These are phyloP conservation scores for Laticauda colubrina DNA, from an alignment of 2,113 vertebrate species.

Conservation along the genomic window DNA sequence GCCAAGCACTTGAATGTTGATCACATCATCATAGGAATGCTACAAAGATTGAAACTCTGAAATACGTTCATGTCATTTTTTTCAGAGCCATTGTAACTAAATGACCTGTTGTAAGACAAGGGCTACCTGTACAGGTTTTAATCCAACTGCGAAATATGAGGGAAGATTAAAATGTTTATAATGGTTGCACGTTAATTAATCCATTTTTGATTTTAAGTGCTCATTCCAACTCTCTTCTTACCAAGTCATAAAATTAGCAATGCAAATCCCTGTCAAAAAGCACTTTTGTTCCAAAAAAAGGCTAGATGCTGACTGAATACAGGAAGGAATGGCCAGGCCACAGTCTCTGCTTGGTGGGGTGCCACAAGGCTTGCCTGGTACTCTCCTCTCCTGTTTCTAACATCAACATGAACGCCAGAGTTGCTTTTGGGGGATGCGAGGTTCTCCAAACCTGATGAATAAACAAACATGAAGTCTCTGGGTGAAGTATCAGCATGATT, in stretches of 20 bases:
- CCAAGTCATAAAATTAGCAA: background rate
- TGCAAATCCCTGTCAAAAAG: background rate
- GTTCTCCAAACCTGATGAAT: background rate
- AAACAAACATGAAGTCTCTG: background rate
- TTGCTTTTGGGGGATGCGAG: background rate
- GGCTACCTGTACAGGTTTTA: background rate
- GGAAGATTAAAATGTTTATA: background rate
- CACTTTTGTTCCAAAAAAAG: background rate
- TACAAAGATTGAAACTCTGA: no score
- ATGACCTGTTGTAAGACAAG: no score
- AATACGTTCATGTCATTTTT: no score
- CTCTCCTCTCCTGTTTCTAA: background rate
- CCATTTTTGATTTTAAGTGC: background rate
- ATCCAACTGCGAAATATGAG: background rate
- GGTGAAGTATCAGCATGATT: background rate
- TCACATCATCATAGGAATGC: no score
- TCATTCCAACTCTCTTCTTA: background rate
- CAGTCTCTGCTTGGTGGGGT: background rate
- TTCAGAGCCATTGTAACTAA: no score
- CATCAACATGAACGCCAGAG: background rate
- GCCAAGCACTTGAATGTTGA: no score
- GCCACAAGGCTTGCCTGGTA: background rate
- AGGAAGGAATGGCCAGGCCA: background rate
- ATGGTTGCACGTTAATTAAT: background rate
- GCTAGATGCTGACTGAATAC: background rate